Base-by-base conservation (phyloP, 1,140 invertebrate genomes). In the Caenorhabditis brenneri region DNA sequence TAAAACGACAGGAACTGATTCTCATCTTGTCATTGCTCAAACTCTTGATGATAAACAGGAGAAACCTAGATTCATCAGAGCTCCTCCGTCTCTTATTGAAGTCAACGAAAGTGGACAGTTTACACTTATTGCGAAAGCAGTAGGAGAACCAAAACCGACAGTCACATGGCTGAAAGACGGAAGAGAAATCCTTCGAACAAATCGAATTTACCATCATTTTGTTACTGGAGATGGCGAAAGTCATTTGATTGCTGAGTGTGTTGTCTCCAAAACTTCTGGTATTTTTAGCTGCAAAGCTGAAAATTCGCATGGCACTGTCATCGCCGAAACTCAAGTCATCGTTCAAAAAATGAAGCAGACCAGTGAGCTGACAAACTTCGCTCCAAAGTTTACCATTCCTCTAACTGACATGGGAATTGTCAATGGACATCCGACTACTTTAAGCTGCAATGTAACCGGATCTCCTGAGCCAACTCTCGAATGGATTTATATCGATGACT, bases 1-100 rank as follows among this genome's bases (percentile, higher is more conserved):
- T n/a, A 81, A 81, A 49, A 84, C 78, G 2, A 80, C 84, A 16
- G 87, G 87, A 69, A 55, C 74, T 80, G 88, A 88, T 74, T 65
- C 81, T 29, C 88, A 88, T 83, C 79, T 88, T 31, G 88, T 88
- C 22, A 82, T 85, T n/a, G 87, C 86, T 46, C 86, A 82, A 27
- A 29, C 29, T 29, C 33, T 49, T 2, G 80, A 83, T 53, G 83
- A 85, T 19, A 39, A 79, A 74, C 49, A 69, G 69, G 65, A 53
- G 27, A 87, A 87, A 42, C 86, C 85, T 10, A 39, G 69, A 36
- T 87, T 87, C 69, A 79, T 82, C 31, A 46, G 86, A 51, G 85
- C 85, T 4, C 86, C 86, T 15, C 49, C 85, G 3, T 53, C 46
- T 10, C 60, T 74, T 27, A 82, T 88, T 19, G 83, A 86, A 33